Base-by-base conservation (phyloP, 2,113 vertebrate species). In the Heterotilapia buettikoferi region DNA sequence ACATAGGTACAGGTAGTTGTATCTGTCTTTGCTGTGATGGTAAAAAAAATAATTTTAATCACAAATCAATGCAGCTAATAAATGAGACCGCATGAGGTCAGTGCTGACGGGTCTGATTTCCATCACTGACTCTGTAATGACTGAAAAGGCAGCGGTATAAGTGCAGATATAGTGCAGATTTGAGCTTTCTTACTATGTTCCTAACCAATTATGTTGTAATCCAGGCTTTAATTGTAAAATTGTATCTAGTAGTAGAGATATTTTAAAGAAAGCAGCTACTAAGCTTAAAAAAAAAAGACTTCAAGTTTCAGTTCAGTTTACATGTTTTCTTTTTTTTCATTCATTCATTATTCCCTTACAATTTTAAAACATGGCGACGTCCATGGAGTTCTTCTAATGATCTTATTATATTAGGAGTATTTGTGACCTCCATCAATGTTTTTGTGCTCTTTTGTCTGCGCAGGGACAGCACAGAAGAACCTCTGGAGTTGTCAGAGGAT, bases 401-500 rank as follows among this genome's bases (percentile, higher is more conserved):
- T 6, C 57, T 45, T 63, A 80, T 31, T 14, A 19, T 54, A 5
- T 31, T 33, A 8, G 6, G 18, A 78, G 19, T 29, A 71, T 47
- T 54, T 66, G 26, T 38, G 78, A 56, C 50, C 18, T 45, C 68
- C 24, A 6, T 50, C 14, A 40, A 29, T 12, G 7, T 68, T 6
- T 3, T 18, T 88, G 26, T 76, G 24, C 1, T 19, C 79, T 56
- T 29, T 18, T 61, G 19, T 79, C 3, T 45, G 36, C 47, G 12
- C 92, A 99, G 99, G 96, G 97, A 99, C 96, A 98, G 96, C 96
- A 96, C 96, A 1, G 99, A 99, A 96, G 97, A 98, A 83, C 95
- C 97, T 73, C 97, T 98, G 97, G 98, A 99, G 92, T 95, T 99
- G 84, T 97, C 98, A 7, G 98, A 99, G 24, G 99, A 99, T 57